Evolutionary conservation across 2,888 invertebrate species (phyloP), one percentile per base, ranked within the genome.

Genomic region (Acleris laterana): DNA sequence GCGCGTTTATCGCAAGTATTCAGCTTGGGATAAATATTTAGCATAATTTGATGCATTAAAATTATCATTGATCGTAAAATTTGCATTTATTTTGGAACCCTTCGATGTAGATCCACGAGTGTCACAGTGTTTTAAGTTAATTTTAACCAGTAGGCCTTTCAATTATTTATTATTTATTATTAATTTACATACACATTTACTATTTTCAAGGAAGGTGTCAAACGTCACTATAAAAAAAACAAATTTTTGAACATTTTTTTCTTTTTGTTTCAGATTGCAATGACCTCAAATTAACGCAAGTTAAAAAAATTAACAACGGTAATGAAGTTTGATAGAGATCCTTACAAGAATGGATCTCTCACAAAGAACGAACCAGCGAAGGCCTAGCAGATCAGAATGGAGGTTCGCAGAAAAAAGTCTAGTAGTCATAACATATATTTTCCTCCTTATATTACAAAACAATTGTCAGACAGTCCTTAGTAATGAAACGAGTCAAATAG

Each of bases 191-290:
- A n/a, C n/a, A n/a, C n/a, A 25, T 25, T 25, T 9, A 28, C 2
- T 2, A 9, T 28, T 9, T 7, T 28, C 1, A 7, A 28, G 9
- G 9, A 28, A 2, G 7, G 7, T 28, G 9, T 46, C 46, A 46
- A 46, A 5, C 5, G 16, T 46, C 28, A 60, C 58, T 9, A 57
- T 20, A 69, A 70, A 46, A 38, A 0, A n/a, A n/a, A n/a, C n/a
- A n/a, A n/a, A n/a, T n/a, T n/a, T n/a, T n/a, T n/a, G n/a, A n/a
- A n/a, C n/a, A n/a, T 71, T 56, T 44, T 51, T 68, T 74, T 72
- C n/a, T 70, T 63, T 67, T 87, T 88, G 82, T 91, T 90, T 57
- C 90, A 91, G 91, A 81, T 84, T 74, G 74, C 77, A 78, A 76
- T 84, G 77, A 78, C 60, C 69, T 69, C 58, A 68, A 22, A 62